phyloP scores from a whole-genome alignment of 2,888 invertebrate genomes.

The Cremastobaeus sp. region DNA sequence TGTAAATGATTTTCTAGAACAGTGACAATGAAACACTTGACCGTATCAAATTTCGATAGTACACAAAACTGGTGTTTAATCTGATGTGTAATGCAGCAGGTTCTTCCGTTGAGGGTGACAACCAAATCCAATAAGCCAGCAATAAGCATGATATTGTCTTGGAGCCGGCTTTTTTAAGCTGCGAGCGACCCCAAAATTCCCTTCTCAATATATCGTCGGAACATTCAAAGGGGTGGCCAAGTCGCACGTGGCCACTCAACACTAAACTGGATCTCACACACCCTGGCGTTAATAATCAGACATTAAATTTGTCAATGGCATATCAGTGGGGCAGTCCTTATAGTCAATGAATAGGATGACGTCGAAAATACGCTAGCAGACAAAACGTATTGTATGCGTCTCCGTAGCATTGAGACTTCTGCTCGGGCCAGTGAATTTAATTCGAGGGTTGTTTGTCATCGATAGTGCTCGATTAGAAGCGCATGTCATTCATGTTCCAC shows the following conservation, averaged over 20 bases:
- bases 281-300: conserved; percentile 76
- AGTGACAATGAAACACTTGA: conserved; percentile 69
- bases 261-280: conserved; percentile 66
- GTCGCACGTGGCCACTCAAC: conserved; percentile 75
- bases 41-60: conserved; percentile 69
- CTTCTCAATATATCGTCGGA: conserved; percentile 25
- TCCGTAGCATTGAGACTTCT: conserved; percentile 36
- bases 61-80: conserved; percentile 71
- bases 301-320: conserved; percentile 78
- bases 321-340: conserved; percentile 67
- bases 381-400: conserved; percentile 57
- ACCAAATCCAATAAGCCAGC: conserved; percentile 75
- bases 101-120: conserved; percentile 67
- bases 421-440: conserved; percentile 36
- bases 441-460: too few species aligned
- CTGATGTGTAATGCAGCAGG: conserved; percentile 76
- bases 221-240: conserved; percentile 59
- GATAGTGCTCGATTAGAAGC: too few species aligned
- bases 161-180: conserved; percentile 36
- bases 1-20: too few species aligned
- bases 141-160: conserved; percentile 73
- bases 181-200: conserved; percentile 35
- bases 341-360: conserved; percentile 66
- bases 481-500: too few species aligned
- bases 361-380: conserved; percentile 66